These are phyloP conservation scores for Kryptolebias ocellatus DNA, from an alignment of 2,797 vertebrate genomes.

Conservation along the genomic window DNA sequence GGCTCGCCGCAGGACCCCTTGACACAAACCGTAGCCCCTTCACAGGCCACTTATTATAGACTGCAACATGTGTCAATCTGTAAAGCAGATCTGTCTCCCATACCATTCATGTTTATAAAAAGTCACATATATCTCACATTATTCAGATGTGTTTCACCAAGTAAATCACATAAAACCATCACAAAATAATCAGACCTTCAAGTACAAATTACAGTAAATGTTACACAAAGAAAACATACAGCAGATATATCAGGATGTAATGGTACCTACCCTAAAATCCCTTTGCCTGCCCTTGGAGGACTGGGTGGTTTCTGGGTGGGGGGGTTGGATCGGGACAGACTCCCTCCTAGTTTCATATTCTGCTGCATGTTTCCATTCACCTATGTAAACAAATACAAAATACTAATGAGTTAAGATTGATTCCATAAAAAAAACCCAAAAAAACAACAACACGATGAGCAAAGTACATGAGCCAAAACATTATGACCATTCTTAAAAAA, in stretches of 20 bases:
- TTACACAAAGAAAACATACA: neutral
- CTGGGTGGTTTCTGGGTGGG: constrained; percentile 96
- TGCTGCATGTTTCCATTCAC: constrained; percentile 85
- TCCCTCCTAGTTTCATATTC: constrained; percentile 90
- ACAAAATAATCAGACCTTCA: too few species aligned
- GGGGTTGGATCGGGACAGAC: constrained; percentile 89
- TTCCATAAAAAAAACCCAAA: neutral
- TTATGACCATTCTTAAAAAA: neutral
- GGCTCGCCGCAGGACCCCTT: constrained; percentile 30
- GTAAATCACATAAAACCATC: neutral
- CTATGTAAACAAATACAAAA: constrained; percentile 68
- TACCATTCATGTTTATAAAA: neutral
- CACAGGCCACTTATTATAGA: neutral
- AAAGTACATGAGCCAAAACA: neutral
- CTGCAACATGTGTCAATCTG: neutral
- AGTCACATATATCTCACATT: neutral
- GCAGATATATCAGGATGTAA: neutral
- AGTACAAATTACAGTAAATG: neutral
- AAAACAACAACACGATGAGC: neutral
- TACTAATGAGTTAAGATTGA: neutral
- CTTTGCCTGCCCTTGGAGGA: constrained; percentile 90
- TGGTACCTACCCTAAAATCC: constrained; percentile 89
- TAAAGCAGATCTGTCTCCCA: neutral
- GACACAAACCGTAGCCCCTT: neutral
- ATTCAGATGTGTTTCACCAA: neutral